Base-by-base conservation (phyloP, 1,140 invertebrate species). In the Rhagoletis pomonella region DNA sequence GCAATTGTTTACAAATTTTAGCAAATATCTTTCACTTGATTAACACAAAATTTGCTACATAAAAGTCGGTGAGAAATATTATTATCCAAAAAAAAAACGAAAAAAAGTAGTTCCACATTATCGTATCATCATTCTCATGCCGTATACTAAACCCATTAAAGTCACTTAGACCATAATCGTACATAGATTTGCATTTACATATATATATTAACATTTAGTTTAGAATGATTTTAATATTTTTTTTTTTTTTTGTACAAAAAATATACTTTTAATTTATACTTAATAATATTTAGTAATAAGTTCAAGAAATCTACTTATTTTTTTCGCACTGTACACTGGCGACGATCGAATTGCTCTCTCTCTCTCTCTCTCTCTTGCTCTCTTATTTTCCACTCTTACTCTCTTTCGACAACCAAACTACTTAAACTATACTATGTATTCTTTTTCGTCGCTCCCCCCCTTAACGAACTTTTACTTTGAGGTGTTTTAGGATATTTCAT, bases 401-500 rank as follows among this genome's bases (percentile, higher is more conserved):
- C 47, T 60, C 50, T 44, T 10, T 55, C 42, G 14, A 73, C 44
- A 81, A 19, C 29, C 29, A 81, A 55, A 81, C 50, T 55, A 55
- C 17, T 47, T 10, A 44, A 73, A 4, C 47, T 73, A 12, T 14
- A 73, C 42, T 73, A 17, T 29, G 29, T 29, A 29, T 4, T 17
- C 60, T 17, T 62, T 62, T 47, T 9, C 67, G 67, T 73, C 42
- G 67, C 67, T 17, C 17, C 10, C 9, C 9, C 12, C n/a, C 55
- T 81, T 81, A 7, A 10, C 17, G 29, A 29, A 29, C 42, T 6
- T 14, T 42, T 7, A 58, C 42, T 60, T 86, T 77, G 84, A 77
- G 58, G n/a, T 81, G 47, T 39, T 50, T 86, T 90, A 92, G 91
- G 91, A 92, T 88, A 87, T 92, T 88, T 91, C 90, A 64, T 92